A percentile compares a stretch with the other conserved stretches of the same genome.
phyloP scores from a whole-genome alignment of 2,888 invertebrate species.

The Metellina segmentata region DNA sequence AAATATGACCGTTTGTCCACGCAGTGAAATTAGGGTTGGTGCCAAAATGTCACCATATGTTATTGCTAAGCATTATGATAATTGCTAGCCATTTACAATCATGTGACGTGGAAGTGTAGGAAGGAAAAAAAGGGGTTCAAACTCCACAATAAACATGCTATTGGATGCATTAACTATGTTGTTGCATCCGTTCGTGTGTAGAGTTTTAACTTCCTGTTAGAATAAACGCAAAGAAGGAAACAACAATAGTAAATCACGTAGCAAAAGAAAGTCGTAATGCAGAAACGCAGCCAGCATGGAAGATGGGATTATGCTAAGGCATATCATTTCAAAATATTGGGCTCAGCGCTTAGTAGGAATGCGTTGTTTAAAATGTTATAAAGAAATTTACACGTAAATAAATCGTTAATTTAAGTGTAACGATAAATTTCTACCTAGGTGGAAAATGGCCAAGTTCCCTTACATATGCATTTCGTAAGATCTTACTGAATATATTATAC shows the following conservation, averaged over 20 bases:
- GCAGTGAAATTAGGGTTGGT: conserved; percentile 51
- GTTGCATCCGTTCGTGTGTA: conserved; percentile 41
- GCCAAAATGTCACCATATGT: conserved; percentile 73
- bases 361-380: too few species aligned
- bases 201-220: conserved; percentile 43
- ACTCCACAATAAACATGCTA: conserved; percentile 43
- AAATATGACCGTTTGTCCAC: conserved; percentile 63
- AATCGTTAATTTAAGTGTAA: too few species aligned
- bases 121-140: conserved; percentile 27
- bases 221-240: conserved; percentile 2
- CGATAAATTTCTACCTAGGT: too few species aligned
- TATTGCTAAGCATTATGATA: conserved; percentile 63
- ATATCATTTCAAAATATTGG: too few species aligned
- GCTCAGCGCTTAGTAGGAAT: too few species aligned
- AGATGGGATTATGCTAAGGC: neutral
- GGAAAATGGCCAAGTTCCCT: too few species aligned
- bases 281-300: neutral
- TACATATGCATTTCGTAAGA: too few species aligned
- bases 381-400: too few species aligned
- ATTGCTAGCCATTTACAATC: conserved; percentile 62
- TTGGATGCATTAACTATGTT: conserved; percentile 54
- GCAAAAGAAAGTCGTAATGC: neutral
- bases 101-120: conserved; percentile 39
- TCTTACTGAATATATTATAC: too few species aligned
- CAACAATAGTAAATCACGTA: conserved; percentile 40